These are phyloP conservation scores for Heliconius himera DNA, from an alignment of 1,140 invertebrate genomes.

Conservation along the genomic window DNA sequence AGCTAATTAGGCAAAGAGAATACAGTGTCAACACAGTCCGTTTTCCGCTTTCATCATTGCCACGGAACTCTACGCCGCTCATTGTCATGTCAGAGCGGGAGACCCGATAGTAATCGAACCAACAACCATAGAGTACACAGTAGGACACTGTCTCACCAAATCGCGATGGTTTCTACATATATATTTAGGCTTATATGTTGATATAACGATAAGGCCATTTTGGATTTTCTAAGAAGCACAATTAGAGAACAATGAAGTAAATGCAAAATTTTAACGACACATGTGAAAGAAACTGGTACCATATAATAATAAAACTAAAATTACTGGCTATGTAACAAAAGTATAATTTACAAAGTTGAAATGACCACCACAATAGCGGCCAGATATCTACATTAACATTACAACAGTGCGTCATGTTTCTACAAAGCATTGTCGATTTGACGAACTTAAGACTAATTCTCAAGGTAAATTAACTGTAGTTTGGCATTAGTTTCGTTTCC, in stretches of 20 bases:
- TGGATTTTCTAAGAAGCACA: too few relatives aligned
- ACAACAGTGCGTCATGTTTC: constrained; percentile 21
- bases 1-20: too few relatives aligned
- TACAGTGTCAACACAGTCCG: too few relatives aligned
- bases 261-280: neutral
- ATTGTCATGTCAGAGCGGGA: too few relatives aligned
- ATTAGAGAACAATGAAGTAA: neutral
- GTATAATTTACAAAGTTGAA: constrained; percentile 31
- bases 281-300: neutral
- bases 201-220: too few relatives aligned
- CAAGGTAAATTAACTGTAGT: constrained; percentile 33
- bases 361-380: constrained; percentile 3
- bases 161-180: too few relatives aligned
- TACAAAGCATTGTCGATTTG: constrained; percentile 22
- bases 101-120: too few relatives aligned
- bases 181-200: too few relatives aligned
- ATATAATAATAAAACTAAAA: constrained; percentile 15
- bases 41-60: too few relatives aligned
- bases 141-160: too few relatives aligned
- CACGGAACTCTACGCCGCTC: too few relatives aligned
- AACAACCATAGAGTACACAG: too few relatives aligned
- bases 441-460: constrained; percentile 28
- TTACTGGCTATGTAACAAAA: constrained; percentile 6
- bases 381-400: constrained; percentile 22
- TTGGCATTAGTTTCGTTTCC: constrained; percentile 29